A percentile compares a stretch with the other conserved stretches of the same genome.
These are phyloP conservation scores for Amazona guildingii DNA, from an alignment of 2,113 vertebrate genomes.

Conservation along the genomic window DNA sequence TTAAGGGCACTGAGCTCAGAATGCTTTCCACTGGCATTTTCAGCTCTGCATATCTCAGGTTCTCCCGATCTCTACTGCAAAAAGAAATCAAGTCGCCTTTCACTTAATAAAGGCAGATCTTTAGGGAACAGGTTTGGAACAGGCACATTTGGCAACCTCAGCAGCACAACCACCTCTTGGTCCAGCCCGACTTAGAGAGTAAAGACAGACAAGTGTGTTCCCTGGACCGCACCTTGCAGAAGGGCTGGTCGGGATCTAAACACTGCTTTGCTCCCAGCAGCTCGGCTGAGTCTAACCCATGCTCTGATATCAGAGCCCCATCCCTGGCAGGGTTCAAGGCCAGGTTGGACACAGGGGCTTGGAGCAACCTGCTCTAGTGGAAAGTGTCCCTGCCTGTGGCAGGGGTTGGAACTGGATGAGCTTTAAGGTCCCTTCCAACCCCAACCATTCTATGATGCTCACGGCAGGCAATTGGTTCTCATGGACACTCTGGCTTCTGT, in stretches of 20 bases:
- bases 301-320: accelerated
- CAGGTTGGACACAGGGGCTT: neutral
- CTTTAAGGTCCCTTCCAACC: neutral
- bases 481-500: neutral
- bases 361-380: neutral
- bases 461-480: neutral
- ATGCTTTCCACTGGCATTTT: slow-evolving; percentile 38
- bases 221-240: neutral
- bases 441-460: neutral
- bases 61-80: neutral
- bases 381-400: neutral
- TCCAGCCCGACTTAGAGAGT: neutral
- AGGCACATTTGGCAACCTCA: neutral
- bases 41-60: neutral
- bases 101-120: neutral
- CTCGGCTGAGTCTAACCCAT: neutral
- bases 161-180: neutral
- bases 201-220: neutral
- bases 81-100: neutral
- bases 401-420: neutral
- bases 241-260: neutral
- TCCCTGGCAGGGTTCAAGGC: neutral
- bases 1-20: neutral
- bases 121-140: neutral
- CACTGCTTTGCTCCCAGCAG: neutral